Evolutionary conservation across 2,113 vertebrate genomes (phyloP), one percentile per base, ranked within the genome.

Genomic region (Anoura caudifer): DNA sequence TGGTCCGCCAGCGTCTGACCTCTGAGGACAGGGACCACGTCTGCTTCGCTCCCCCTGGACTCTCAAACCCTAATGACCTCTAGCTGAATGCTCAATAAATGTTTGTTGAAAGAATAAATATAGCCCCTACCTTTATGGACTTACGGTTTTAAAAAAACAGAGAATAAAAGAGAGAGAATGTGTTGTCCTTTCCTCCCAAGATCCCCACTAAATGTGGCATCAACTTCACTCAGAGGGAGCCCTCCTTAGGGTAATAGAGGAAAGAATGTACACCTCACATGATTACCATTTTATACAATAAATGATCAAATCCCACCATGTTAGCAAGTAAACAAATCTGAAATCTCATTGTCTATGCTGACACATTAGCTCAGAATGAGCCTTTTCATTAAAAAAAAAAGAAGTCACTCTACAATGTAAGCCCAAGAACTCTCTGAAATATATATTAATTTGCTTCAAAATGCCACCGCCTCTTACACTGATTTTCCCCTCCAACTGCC

Each of bases 311-410:
- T 79, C 54, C 52, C 54, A 86, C 54, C 11, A 4, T 11, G 24
- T 83, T 69, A 89, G 86, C 91, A 82, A 91, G 77, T 70, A 92
- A 95, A 96, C 96, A 90, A 88, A 95, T 87, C 88, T 94, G n/a
- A n/a, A n/a, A n/a, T n/a, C 76, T 94, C 81, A 47, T 90, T 96
- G 38, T 84, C 92, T 69, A 8, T 10, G 67, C 92, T 87, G 73
- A 96, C 5, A 14, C 15, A 87, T 88, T 77, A 73, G 85, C 96
- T 90, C 65, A 61, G 61, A 92, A 95, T 41, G 50, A 91, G 72
- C 33, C 63, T 88, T 92, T 95, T 87, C 76, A 94, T 47, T 80
- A n/a, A 76, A 59, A 54, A 90, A 89, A 47, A 50, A 70, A 2
- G 89, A 95, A 89, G 36, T 90, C 80, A 75, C 36, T 63, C 80